Conservation (phyloP, 2,888 invertebrate species). For the Parnassius orleans region DNA sequence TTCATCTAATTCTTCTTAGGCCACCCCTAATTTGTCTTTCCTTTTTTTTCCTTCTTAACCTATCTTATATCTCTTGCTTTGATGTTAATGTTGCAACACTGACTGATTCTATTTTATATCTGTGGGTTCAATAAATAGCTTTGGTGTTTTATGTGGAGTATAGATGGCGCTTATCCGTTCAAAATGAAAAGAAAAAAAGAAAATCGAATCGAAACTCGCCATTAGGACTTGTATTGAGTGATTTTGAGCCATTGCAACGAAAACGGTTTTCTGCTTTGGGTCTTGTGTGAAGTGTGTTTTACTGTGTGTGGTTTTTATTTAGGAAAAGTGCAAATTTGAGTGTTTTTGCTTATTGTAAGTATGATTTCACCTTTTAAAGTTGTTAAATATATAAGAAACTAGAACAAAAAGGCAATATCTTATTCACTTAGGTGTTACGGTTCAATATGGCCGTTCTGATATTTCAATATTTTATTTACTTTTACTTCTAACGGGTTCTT, state of each 20-base stretch:
- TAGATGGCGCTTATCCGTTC: constrained; percentile 49
- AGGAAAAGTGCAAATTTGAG: constrained; percentile 58
- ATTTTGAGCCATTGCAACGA: constrained; percentile 59
- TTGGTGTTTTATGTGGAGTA: neutral
- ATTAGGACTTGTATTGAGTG: constrained; percentile 42
- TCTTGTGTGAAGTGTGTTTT: constrained; percentile 74
- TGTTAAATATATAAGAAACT: constrained; percentile 9
- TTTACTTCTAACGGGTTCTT: constrained; percentile 27
- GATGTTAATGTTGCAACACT: too few relatives aligned
- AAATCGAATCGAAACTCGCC: constrained; percentile 62
- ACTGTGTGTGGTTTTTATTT: constrained; percentile 67
- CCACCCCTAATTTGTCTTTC: too few relatives aligned
- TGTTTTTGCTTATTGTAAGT: constrained; percentile 73
- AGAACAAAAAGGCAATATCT: too few relatives aligned
- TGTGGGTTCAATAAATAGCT: too few relatives aligned
- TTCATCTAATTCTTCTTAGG: too few relatives aligned
- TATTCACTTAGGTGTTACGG: constrained; percentile 46
- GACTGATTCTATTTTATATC: too few relatives aligned
- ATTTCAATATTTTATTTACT: constrained; percentile 44
- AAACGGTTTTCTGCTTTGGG: constrained; percentile 78
- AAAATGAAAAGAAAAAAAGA: constrained; percentile 44
- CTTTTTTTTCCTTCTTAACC: too few relatives aligned
- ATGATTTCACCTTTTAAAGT: constrained; percentile 35
- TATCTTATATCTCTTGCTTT: too few relatives aligned
- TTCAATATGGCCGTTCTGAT: constrained; percentile 79